These are phyloP conservation scores for Tenodera sinensis DNA, from an alignment of 2,888 invertebrate genomes.

Conservation along the genomic window DNA sequence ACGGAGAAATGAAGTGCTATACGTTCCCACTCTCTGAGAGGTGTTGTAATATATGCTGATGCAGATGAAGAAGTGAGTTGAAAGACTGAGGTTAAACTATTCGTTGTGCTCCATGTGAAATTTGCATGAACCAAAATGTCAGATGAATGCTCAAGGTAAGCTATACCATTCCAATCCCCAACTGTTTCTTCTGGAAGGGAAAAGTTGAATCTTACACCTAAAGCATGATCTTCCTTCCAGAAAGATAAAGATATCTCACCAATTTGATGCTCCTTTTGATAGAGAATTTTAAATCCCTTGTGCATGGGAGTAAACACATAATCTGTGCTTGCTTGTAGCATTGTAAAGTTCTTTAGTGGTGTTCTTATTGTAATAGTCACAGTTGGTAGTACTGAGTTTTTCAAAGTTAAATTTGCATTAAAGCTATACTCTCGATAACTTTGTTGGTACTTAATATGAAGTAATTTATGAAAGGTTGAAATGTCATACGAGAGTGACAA, in stretches of 20 bases:
- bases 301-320: not conserved
- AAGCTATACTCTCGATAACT: not conserved
- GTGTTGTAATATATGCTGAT: slow-evolving; percentile 29
- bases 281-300: not conserved
- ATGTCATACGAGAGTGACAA: not conserved
- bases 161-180: not conserved
- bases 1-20: slow-evolving; percentile 29
- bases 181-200: not conserved
- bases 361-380: not conserved
- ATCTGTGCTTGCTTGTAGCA: not conserved
- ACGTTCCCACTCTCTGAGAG: slow-evolving; percentile 30
- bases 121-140: not conserved
- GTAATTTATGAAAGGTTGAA: not conserved
- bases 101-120: not conserved
- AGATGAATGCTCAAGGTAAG: not conserved
- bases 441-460: not conserved
- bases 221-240: not conserved
- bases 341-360: not conserved
- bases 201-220: not conserved
- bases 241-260: not conserved
- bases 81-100: not conserved
- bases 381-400: not conserved
- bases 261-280: not conserved
- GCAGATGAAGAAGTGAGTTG: not conserved
- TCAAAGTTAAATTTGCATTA: not conserved